Evolutionary conservation across 2,797 vertebrate species (phyloP).

Genomic region (Yasuhikotakia modesta): DNA sequence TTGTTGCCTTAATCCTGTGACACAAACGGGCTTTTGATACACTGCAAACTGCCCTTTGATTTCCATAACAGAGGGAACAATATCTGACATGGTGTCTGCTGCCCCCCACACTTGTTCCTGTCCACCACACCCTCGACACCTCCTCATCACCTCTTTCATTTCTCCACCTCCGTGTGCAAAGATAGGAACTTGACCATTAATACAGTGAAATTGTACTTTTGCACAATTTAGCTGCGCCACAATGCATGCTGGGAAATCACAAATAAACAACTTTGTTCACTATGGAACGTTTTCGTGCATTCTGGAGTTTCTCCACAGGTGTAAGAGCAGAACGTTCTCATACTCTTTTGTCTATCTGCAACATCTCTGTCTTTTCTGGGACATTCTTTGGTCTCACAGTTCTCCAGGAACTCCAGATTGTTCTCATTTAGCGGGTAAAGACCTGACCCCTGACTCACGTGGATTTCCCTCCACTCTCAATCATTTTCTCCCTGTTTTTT

Average conservation of each 20-base stretch:
- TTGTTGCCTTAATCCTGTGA: conserved; percentile 43
- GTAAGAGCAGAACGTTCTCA: conserved; percentile 66
- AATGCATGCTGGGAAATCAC: too few relatives aligned
- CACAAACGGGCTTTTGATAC: conserved; percentile 49
- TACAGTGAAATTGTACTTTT: conserved; percentile 59
- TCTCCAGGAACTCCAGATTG: conserved; percentile 71
- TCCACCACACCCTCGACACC: conserved; percentile 44
- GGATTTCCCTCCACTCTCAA: conserved; percentile 55
- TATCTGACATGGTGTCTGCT: conserved; percentile 52
- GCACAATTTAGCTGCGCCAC: too few relatives aligned
- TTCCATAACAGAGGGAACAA: conserved; percentile 39
- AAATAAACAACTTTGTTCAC: too few relatives aligned
- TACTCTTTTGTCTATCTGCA: conserved; percentile 37
- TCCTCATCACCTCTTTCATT: conserved; percentile 46
- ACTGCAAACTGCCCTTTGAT: conserved; percentile 52
- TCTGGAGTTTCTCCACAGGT: too few relatives aligned
- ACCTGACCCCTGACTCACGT: conserved; percentile 63
- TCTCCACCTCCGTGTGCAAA: conserved; percentile 56
- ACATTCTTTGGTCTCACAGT: conserved; percentile 56
- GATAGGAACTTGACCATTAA: conserved; percentile 78
- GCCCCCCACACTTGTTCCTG: conserved; percentile 64
- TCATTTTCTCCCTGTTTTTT: conserved; percentile 50
- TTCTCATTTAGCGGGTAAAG: conserved; percentile 71
- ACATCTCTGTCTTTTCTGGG: conserved; percentile 1
- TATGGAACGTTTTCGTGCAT: too few relatives aligned